phyloP scores from a whole-genome alignment of 2,888 invertebrate genomes.

The Magallana nippona region DNA sequence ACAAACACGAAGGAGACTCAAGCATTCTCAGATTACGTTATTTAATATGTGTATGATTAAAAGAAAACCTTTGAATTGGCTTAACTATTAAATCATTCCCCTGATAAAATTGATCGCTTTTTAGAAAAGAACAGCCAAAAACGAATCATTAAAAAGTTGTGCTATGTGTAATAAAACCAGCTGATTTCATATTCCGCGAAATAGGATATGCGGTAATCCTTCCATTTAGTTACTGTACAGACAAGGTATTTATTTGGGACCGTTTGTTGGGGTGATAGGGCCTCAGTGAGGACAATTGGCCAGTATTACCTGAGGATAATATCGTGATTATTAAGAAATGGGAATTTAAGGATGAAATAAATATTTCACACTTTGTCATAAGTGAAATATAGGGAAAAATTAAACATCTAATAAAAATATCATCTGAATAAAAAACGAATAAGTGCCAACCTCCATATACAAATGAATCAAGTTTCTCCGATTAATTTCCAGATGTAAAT shows the following conservation, averaged over 20 bases:
- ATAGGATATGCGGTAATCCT: background rate
- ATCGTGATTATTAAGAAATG: background rate
- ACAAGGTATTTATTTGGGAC: constrained; percentile 8
- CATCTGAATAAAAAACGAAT: constrained; percentile 30
- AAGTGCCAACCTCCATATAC: constrained; percentile 18
- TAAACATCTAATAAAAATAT: constrained; percentile 13
- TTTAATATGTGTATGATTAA: constrained; percentile 24
- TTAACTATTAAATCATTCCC: background rate
- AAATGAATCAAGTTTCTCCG: background rate
- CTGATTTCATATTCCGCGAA: constrained; percentile 19
- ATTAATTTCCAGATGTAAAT: constrained; percentile 4
- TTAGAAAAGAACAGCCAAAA: background rate
- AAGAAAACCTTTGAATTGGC: constrained; percentile 3
- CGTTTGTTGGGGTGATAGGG: background rate
- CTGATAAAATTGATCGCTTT: constrained; percentile 27
- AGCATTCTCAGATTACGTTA: constrained; percentile 19
- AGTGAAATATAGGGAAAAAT: constrained; percentile 14
- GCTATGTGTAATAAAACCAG: constrained; percentile 21
- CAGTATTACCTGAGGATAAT: background rate
- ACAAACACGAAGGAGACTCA: background rate
- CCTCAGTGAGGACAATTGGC: background rate
- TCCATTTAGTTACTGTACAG: constrained; percentile 12
- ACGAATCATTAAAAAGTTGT: constrained; percentile 19
- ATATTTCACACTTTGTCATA: constrained; percentile 31
- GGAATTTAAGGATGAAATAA: constrained; percentile 21